Evolutionary conservation across 2,888 invertebrate genomes (phyloP).

Genomic region (Colostygia pectinataria): DNA sequence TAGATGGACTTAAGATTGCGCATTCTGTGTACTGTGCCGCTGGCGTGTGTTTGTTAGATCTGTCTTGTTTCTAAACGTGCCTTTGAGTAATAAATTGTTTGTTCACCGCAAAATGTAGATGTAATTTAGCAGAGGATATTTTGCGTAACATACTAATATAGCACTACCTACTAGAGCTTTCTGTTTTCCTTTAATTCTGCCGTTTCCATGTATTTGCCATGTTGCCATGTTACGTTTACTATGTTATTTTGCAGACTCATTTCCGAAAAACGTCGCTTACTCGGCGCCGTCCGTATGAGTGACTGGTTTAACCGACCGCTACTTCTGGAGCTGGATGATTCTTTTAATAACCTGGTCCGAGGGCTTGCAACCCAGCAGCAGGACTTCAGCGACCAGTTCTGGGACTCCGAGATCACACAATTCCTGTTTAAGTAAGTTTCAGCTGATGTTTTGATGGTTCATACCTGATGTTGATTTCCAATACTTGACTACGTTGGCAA

Average conservation of each 20-base stretch:
- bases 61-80: background rate
- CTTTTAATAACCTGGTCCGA: slow-evolving; percentile 88
- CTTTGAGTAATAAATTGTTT: background rate
- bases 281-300: slow-evolving; percentile 85
- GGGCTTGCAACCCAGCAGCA: slow-evolving; percentile 90
- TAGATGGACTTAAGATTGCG: no score
- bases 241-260: slow-evolving; percentile 79
- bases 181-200: background rate
- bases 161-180: background rate
- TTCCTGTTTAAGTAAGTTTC: slow-evolving; percentile 67
- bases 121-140: background rate
- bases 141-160: background rate
- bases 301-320: slow-evolving; percentile 88
- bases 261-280: slow-evolving; percentile 78
- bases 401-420: slow-evolving; percentile 87
- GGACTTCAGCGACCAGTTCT: slow-evolving; percentile 89
- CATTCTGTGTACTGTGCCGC: no score
- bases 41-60: background rate
- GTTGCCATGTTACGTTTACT: no score
- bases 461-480: no score
- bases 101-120: background rate
- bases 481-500: no score
- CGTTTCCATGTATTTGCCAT: background rate
- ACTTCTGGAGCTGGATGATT: slow-evolving; percentile 84
- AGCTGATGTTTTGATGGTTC: no score